Conservation (phyloP, 2,797 vertebrate genomes). For the Pangasius mekongensis region DNA sequence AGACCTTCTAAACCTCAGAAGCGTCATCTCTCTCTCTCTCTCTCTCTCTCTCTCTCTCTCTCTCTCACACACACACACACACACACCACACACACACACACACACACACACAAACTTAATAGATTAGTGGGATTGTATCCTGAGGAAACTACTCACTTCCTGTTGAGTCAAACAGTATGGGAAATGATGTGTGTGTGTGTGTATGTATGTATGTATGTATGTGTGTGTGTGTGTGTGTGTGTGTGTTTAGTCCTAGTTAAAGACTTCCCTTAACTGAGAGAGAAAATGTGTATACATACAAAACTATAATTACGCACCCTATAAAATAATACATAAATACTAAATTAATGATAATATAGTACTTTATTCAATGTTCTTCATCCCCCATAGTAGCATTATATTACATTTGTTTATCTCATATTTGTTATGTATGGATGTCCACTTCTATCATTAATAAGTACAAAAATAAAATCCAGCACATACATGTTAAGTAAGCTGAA, state of each 20-base stretch:
- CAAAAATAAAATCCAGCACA: background rate
- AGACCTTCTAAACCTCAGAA: slow-evolving; percentile 3
- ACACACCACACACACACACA: slow-evolving; percentile 4
- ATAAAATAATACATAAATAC: background rate
- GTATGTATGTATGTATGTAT: background rate
- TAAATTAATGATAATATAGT: background rate
- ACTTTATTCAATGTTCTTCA: background rate
- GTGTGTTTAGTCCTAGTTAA: background rate
- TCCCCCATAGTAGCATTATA: background rate
- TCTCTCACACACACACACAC: background rate
- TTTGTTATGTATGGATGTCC: background rate
- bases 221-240: background rate
- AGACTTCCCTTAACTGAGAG: background rate
- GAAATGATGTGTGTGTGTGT: slow-evolving; percentile 5
- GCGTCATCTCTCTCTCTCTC: too few relatives aligned
- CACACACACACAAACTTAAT: background rate
- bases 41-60: too few relatives aligned
- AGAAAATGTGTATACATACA: background rate
- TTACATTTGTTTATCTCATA: background rate
- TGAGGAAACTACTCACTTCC: slow-evolving; percentile 17
- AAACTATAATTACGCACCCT: background rate
- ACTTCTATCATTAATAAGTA: background rate
- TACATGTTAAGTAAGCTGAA: too few relatives aligned
- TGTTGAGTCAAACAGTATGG: slow-evolving; percentile 30
- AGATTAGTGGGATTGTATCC: slow-evolving; percentile 12